Percentiles rank a stretch among this genome's conserved stretches.
Evolutionary conservation across 1,140 invertebrate species (phyloP).

Genomic region (Archegozetes longisetosus): DNA sequence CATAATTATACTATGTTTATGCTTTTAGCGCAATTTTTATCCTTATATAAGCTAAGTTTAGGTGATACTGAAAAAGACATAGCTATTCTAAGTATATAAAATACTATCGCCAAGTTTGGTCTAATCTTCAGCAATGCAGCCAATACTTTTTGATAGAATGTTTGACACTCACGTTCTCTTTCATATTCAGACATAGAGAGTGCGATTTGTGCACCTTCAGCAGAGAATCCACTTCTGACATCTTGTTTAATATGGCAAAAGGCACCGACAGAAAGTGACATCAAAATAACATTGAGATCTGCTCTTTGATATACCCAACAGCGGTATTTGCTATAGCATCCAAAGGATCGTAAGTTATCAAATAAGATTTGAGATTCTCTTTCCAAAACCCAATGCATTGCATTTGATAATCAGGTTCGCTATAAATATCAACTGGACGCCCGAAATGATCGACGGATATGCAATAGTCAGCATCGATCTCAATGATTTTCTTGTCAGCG

Average conservation of each 20-base stretch:
- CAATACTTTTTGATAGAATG: background rate
- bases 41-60: no score
- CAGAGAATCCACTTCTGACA: constrained; percentile 67
- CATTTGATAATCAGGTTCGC: constrained; percentile 87
- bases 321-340: constrained; percentile 90
- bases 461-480: constrained; percentile 87
- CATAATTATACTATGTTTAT: no score
- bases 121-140: no score
- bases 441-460: constrained; percentile 87
- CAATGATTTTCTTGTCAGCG: constrained; percentile 78
- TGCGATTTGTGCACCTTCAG: constrained; percentile 75
- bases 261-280: constrained; percentile 78
- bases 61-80: no score
- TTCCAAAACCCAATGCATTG: constrained; percentile 97
- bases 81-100: no score
- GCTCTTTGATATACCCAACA: constrained; percentile 94
- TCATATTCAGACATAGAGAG: constrained; percentile 82
- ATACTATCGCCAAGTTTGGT: no score
- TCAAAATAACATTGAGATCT: constrained; percentile 71
- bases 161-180: constrained; percentile 51
- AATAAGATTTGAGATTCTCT: constrained; percentile 89
- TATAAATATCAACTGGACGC: constrained; percentile 81
- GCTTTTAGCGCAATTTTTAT: no score
- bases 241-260: constrained; percentile 80
- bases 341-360: constrained; percentile 89